Evolutionary conservation across 2,113 vertebrate genomes (phyloP).

Genomic region (Sorex araneus): DNA sequence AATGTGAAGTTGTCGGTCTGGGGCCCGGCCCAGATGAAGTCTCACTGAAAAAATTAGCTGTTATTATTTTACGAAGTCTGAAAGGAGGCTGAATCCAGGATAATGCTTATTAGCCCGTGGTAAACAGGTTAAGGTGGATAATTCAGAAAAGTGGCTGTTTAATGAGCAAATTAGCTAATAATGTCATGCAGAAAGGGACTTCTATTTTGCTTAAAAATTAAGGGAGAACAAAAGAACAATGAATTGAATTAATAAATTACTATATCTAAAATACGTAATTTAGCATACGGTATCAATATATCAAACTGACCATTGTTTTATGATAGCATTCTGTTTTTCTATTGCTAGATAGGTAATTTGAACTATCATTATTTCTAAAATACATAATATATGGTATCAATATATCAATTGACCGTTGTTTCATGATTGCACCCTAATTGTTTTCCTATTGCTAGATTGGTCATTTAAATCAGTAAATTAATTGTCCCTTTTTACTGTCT

Average conservation of each 20-base stretch:
- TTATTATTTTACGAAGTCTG: conserved; percentile 68
- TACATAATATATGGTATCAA: not conserved
- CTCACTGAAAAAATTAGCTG: conserved; percentile 11
- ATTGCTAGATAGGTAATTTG: too few relatives aligned
- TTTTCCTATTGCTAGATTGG: not conserved
- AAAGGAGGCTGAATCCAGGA: not conserved
- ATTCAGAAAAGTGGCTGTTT: conserved; percentile 23
- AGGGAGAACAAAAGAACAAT: not conserved
- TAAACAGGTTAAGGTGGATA: conserved; percentile 26
- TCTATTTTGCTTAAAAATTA: not conserved
- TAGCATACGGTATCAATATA: too few relatives aligned
- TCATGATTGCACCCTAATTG: not conserved
- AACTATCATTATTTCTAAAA: too few relatives aligned
- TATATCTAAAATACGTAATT: too few relatives aligned
- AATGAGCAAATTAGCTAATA: conserved; percentile 68
- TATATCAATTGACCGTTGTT: conserved; percentile 46
- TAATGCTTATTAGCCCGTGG: conserved; percentile 31
- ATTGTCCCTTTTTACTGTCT: not conserved
- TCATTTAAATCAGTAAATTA: conserved; percentile 55
- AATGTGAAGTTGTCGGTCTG: conserved; percentile 8
- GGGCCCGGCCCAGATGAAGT: conserved; percentile 37
- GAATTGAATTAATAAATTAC: too few relatives aligned
- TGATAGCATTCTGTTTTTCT: too few relatives aligned
- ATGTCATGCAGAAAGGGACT: not conserved
- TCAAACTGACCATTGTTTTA: too few relatives aligned